These are phyloP conservation scores for Cyclopterus lumpus DNA, from an alignment of 2,797 vertebrate genomes.

Conservation along the genomic window DNA sequence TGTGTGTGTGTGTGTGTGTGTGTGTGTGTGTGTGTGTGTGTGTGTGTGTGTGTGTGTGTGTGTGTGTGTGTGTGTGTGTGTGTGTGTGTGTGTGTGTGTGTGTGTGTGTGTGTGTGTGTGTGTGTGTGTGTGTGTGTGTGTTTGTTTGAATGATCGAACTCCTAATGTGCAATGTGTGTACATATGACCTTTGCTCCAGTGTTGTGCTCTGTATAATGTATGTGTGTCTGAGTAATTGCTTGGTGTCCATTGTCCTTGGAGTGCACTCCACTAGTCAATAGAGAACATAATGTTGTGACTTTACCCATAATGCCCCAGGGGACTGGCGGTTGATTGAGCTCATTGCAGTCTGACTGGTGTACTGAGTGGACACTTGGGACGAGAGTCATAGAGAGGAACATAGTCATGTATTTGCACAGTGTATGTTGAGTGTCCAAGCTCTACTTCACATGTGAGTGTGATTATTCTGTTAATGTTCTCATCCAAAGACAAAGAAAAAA, in stretches of 20 bases:
- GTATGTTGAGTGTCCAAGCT: neutral
- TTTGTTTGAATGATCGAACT: neutral
- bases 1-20: slow-evolving; percentile 14
- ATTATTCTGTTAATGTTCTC: neutral
- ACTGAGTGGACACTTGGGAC: slow-evolving; percentile 47
- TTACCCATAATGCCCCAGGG: slow-evolving; percentile 63
- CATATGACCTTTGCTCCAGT: neutral
- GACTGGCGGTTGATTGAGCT: slow-evolving; percentile 40
- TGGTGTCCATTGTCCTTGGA: slow-evolving; percentile 31
- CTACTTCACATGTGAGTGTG: neutral
- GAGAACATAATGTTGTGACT: slow-evolving; percentile 56
- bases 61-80: neutral
- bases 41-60: slow-evolving; percentile 8
- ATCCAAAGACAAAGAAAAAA: neutral
- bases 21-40: neutral
- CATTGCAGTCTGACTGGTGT: slow-evolving; percentile 44
- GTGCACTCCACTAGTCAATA: slow-evolving; percentile 51
- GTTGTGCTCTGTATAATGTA: neutral
- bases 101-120: slow-evolving; percentile 15
- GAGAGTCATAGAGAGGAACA: slow-evolving; percentile 10
- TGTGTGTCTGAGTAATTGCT: slow-evolving; percentile 12
- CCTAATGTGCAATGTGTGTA: neutral
- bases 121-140: neutral
- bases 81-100: neutral
- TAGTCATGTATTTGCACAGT: neutral